Base-by-base conservation (phyloP, 2,888 invertebrate genomes). In the Lydus trimaculatus region DNA sequence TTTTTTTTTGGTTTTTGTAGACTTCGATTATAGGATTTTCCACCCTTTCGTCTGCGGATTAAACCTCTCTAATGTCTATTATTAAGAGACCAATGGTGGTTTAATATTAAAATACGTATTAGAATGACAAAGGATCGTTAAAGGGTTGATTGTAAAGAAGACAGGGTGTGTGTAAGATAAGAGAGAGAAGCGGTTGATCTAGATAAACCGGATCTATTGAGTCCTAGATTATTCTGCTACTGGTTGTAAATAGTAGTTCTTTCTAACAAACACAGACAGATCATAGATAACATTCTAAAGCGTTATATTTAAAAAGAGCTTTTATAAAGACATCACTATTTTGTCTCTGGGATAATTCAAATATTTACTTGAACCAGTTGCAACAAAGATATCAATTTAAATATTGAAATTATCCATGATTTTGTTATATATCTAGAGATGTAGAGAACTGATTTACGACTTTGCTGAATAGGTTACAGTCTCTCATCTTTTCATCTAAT, bases 41-140 rank as follows among this genome's bases (percentile, higher is more conserved):
- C n/a, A n/a, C n/a, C n/a, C 36, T 58, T 58, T 31, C 31, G 58
- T 31, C 13, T 13, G 36, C 15, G 36, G 13, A 13, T 11, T 13
- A 13, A 11, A 15, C 36, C 15, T 36, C 13, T 63, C 36, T 31
- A 31, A 36, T 48, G 20, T 48, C 9, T 17, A 43, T 20, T 48
- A 20, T 20, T 48, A 48, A 71, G 73, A 74, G 72, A 74, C 69
- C 79, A 77, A 75, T 76, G 77, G 78, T 60, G 33, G 60, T 80
- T 79, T 80, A 80, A 80, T 78, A 79, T 80, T 80, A 79, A 80
- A 79, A 78, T 75, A 73, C 70, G 74, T 72, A 79, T 80, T 79
- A 78, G 70, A 76, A 78, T 78, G 71, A 79, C 78, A 78, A 78
- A 78, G 74, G 64, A 59, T 20, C 52, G 65, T 61, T 58, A 65